These are phyloP conservation scores for Verasper variegatus DNA, from an alignment of 2,113 vertebrate species.

Conservation along the genomic window DNA sequence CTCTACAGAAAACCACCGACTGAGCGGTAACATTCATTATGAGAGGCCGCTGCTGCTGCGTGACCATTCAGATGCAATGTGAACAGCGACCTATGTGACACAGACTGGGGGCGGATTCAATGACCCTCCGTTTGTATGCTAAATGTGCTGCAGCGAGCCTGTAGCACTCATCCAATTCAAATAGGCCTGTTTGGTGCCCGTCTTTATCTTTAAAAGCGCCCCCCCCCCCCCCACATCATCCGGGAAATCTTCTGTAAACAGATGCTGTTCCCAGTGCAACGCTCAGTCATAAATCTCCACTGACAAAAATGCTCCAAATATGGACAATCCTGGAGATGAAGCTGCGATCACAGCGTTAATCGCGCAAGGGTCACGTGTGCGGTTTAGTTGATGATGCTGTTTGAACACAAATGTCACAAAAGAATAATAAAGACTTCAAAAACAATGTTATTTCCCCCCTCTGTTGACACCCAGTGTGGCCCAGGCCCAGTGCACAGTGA, in stretches of 20 bases:
- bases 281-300: neutral
- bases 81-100: neutral
- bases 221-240: neutral
- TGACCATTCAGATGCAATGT: neutral
- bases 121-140: too few species aligned
- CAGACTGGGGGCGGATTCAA: too few species aligned
- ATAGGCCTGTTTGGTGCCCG: neutral
- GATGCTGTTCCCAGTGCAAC: neutral
- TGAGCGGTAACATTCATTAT: neutral
- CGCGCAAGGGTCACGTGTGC: too few species aligned
- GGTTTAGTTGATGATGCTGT: neutral
- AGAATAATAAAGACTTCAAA: too few species aligned
- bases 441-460: too few species aligned
- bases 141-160: neutral
- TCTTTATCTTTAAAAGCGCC: neutral
- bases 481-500: conserved; percentile 18
- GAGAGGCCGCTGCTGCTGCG: conserved; percentile 12
- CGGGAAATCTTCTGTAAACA: conserved; percentile 3
- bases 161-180: neutral
- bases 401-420: neutral
- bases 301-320: neutral
- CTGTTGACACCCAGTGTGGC: neutral
- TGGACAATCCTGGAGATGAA: neutral
- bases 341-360: too few species aligned
- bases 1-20: neutral